A percentile compares a stretch with the other conserved stretches of the same genome.
These are phyloP conservation scores for Campylomormyrus tamandua DNA, from an alignment of 2,113 vertebrate genomes.

Conservation along the genomic window DNA sequence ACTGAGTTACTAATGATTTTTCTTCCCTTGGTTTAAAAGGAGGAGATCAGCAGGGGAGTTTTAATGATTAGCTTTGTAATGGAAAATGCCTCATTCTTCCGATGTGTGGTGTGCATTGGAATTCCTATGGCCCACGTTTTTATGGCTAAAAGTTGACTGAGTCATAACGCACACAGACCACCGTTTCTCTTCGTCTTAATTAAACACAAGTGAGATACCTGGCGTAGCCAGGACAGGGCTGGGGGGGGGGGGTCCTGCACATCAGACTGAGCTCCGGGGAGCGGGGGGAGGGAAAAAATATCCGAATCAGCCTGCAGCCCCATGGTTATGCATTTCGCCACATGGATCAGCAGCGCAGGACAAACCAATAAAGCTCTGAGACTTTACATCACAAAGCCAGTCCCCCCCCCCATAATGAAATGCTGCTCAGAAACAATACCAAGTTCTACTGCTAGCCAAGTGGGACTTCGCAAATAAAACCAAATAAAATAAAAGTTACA, in stretches of 20 bases:
- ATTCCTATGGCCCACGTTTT: slow-evolving; percentile 31
- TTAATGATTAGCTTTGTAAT: slow-evolving; percentile 65
- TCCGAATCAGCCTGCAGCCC: not conserved
- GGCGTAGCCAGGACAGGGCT: not conserved
- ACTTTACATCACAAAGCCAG: not conserved
- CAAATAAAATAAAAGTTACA: slow-evolving; percentile 28
- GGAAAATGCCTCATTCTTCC: slow-evolving; percentile 58
- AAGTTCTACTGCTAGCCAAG: not conserved
- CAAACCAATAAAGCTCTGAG: not conserved
- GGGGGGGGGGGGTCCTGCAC: not conserved
- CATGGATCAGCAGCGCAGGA: not conserved
- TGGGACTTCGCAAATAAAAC: slow-evolving; percentile 20
- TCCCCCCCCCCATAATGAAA: not conserved
- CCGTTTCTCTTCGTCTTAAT: not conserved
- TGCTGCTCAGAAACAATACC: not conserved
- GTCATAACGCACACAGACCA: slow-evolving; percentile 26
- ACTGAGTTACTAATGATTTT: slow-evolving; percentile 16
- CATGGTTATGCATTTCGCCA: not conserved
- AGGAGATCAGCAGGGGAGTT: slow-evolving; percentile 59
- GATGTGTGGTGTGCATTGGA: slow-evolving; percentile 44
- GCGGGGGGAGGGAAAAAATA: not conserved
- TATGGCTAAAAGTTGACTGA: slow-evolving; percentile 42
- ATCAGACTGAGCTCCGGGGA: not conserved
- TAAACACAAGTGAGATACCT: not conserved
- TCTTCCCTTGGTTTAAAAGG: slow-evolving; percentile 48